Conservation (phyloP, 2,888 invertebrate genomes). For the Piscicola geometra region DNA sequence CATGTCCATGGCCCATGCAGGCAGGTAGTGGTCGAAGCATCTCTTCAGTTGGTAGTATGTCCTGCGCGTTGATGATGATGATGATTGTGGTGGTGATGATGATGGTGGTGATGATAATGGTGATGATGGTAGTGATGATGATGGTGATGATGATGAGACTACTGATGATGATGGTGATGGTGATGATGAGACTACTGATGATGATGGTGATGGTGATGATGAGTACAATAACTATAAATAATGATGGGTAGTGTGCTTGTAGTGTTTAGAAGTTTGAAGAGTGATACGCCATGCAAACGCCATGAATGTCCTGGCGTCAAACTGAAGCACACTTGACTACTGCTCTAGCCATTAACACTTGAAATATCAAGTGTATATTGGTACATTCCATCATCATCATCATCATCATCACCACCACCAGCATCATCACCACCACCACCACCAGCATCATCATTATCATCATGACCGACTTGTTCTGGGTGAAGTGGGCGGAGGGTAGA, state of each 20-base stretch:
- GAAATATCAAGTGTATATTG: too few species aligned
- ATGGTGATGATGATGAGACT: background rate
- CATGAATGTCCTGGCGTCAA: too few species aligned
- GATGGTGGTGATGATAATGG: background rate
- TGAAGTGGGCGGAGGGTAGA: slow-evolving; percentile 61
- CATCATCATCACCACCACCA: too few species aligned
- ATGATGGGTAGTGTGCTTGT: too few species aligned
- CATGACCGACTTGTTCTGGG: slow-evolving; percentile 50
- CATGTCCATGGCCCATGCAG: slow-evolving; percentile 73
- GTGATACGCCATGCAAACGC: too few species aligned
- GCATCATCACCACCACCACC: too few species aligned
- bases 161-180: background rate
- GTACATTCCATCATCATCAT: too few species aligned
- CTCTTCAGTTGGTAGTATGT: slow-evolving; percentile 52
- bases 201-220: background rate
- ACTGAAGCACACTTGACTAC: too few species aligned
- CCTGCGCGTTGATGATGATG: slow-evolving; percentile 7
- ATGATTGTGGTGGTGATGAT: background rate
- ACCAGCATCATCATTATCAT: too few species aligned
- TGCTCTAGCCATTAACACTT: too few species aligned
- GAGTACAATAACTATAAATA: too few species aligned
- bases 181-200: background rate
- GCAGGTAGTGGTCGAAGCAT: slow-evolving; percentile 71
- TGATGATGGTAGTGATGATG: background rate
- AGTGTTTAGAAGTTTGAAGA: too few species aligned